A percentile compares a stretch with the other conserved stretches of the same genome.
These are phyloP conservation scores for Drosophila diplacantha DNA, from an alignment of 2,888 invertebrate genomes.

Conservation along the genomic window DNA sequence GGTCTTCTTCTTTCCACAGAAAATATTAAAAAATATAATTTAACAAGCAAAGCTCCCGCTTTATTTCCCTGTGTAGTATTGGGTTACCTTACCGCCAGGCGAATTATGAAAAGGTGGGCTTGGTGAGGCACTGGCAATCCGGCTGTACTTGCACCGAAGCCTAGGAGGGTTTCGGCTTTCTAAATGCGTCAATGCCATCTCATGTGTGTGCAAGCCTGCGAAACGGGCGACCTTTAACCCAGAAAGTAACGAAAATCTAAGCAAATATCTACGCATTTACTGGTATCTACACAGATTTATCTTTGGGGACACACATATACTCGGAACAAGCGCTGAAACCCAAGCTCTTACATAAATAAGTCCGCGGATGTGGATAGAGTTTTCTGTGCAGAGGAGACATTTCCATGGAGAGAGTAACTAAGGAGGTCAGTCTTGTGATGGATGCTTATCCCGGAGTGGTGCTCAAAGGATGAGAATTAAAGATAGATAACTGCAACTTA, in stretches of 20 bases:
- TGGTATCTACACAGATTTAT: constrained; percentile 63
- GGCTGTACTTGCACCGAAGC: constrained; percentile 18
- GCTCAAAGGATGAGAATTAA: not conserved
- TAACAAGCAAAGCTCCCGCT: not conserved
- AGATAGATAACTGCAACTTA: not conserved
- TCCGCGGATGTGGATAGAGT: constrained; percentile 18
- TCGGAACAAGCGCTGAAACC: constrained; percentile 49
- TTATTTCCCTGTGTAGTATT: constrained; percentile 9
- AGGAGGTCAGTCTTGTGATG: not conserved
- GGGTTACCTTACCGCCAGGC: constrained; percentile 43
- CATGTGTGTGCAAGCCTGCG: constrained; percentile 39
- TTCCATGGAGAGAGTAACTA: constrained; percentile 9
- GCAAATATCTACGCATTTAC: constrained; percentile 54
- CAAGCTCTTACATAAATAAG: constrained; percentile 32
- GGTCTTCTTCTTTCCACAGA: not conserved
- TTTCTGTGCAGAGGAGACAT: not conserved
- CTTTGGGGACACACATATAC: constrained; percentile 49
- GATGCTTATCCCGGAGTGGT: not conserved
- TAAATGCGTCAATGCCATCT: constrained; percentile 58
- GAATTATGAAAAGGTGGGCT: constrained; percentile 72
- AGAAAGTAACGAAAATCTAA: constrained; percentile 50
- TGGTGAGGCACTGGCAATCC: constrained; percentile 60
- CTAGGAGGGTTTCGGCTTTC: constrained; percentile 51
- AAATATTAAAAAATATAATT: not conserved
- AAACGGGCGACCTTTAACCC: constrained; percentile 63